A percentile compares a stretch with the other conserved stretches of the same genome.
Evolutionary conservation across 2,888 invertebrate species (phyloP).

Genomic region (Lasioglossum leucozonium): DNA sequence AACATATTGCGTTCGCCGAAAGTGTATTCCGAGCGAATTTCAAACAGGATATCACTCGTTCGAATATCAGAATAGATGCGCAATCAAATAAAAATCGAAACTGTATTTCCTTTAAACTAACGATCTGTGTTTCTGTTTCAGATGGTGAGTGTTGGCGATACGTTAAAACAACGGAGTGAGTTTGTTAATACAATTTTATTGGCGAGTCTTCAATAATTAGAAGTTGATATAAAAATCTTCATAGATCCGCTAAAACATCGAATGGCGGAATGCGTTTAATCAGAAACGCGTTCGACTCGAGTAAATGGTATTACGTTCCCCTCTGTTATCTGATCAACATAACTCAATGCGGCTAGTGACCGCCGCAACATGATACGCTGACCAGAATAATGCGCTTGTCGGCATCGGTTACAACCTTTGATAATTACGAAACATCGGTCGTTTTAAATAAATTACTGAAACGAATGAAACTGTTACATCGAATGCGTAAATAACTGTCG

Average conservation of each 20-base stretch:
- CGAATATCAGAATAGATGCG: not conserved
- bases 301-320: slow-evolving; percentile 55
- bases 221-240: not conserved
- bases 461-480: not conserved
- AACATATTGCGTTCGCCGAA: not conserved
- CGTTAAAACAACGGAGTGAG: not conserved
- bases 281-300: slow-evolving; percentile 39
- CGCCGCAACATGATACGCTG: slow-evolving; percentile 63
- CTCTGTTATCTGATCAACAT: slow-evolving; percentile 64
- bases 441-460: slow-evolving; percentile 35
- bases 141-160: slow-evolving; percentile 71
- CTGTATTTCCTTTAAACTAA: not conserved
- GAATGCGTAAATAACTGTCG: slow-evolving; percentile 12
- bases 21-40: not conserved
- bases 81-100: not conserved
- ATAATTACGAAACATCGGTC: slow-evolving; percentile 72
- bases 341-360: slow-evolving; percentile 55
- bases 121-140: slow-evolving; percentile 68
- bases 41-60: not conserved
- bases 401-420: slow-evolving; percentile 69
- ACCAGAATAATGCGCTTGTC: slow-evolving; percentile 74
- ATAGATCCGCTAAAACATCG: slow-evolving; percentile 23
- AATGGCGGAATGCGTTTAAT: slow-evolving; percentile 32
- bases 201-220: not conserved
- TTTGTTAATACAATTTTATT: not conserved